Conservation (phyloP, 2,888 invertebrate species). For the Philaethria dido region DNA sequence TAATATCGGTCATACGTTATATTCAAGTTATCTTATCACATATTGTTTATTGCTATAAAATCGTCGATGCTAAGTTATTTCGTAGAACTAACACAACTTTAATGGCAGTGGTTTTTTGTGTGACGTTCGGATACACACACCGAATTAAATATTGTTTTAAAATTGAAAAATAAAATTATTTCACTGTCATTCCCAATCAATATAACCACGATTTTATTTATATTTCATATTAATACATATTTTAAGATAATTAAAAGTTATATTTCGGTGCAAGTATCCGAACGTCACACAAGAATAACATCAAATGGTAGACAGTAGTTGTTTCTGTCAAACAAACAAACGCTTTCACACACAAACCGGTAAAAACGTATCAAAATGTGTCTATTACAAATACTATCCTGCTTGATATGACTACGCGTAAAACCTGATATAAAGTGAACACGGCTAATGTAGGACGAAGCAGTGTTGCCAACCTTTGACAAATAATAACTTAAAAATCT, state of each 20-base stretch:
- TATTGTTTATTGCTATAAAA: slow-evolving; percentile 75
- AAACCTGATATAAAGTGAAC: slow-evolving; percentile 66
- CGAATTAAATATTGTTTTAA: not conserved
- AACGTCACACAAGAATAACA: slow-evolving; percentile 24
- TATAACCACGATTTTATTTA: not conserved
- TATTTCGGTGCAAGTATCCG: slow-evolving; percentile 1
- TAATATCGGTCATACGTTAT: slow-evolving; percentile 51
- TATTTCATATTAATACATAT: too few relatives aligned
- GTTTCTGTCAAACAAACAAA: slow-evolving; percentile 57
- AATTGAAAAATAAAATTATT: not conserved
- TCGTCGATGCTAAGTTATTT: slow-evolving; percentile 53
- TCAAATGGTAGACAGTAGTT: slow-evolving; percentile 61
- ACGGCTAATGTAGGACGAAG: slow-evolving; percentile 54
- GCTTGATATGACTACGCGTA: slow-evolving; percentile 72
- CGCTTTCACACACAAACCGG: slow-evolving; percentile 48
- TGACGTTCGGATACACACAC: slow-evolving; percentile 32
- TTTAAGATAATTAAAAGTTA: not conserved
- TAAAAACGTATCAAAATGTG: slow-evolving; percentile 60
- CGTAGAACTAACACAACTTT: slow-evolving; percentile 55
- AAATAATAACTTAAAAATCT: not conserved
- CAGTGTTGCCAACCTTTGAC: slow-evolving; percentile 32
- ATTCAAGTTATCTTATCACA: slow-evolving; percentile 69
- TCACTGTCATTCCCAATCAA: not conserved
- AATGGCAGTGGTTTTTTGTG: slow-evolving; percentile 62
- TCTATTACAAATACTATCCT: slow-evolving; percentile 55